Evolutionary conservation across 2,797 vertebrate genomes (phyloP), one percentile per base, ranked within the genome.

Genomic region (Pempheris klunzingeri): DNA sequence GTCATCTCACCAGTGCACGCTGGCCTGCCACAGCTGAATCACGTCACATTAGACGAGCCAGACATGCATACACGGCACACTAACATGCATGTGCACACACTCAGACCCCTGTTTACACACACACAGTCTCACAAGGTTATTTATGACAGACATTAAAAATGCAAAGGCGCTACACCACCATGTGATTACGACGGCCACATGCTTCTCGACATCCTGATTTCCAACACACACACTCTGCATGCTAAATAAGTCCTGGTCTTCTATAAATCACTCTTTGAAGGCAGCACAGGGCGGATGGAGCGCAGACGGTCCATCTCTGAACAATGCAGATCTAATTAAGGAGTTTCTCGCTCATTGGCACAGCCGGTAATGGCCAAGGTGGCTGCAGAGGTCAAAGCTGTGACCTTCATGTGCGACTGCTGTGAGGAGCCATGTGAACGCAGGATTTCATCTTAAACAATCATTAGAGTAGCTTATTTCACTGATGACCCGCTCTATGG

Each of bases 111-210:
- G 55, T 59, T 77, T 64, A 52, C 26, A 18, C 69, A 54, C 28
- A 13, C 74, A 54, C 49, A 41, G 11, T 7, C 71, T 34, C 72
- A 52, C 73, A 65, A 64, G 74, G 74, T 81, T 80, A 87, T 90
- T 89, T 82, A 88, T 86, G 84, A 81, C 6, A 14, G 44, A 47
- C 71, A 87, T 90, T 81, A 86, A 85, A 91, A 83, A 88, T 87
- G 71, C 81, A 87, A 77, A 81, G 80, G 72, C 14, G 47, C 72
- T 54, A 26, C 52, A 72, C 74, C 26, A 66, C 57, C 75, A 84
- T 87, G 85, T 85, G 80, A 87, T 70, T 83, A 77, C 78, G 84
- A 78, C 53, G 78, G 61, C 43, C 77, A 71, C 78, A 74, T 52
- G 49, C 76, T 71, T 81, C 73, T 75, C 20, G 1, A 81, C 70